phyloP scores from a whole-genome alignment of 2,888 invertebrate species.

The Hypsopygia costalis region DNA sequence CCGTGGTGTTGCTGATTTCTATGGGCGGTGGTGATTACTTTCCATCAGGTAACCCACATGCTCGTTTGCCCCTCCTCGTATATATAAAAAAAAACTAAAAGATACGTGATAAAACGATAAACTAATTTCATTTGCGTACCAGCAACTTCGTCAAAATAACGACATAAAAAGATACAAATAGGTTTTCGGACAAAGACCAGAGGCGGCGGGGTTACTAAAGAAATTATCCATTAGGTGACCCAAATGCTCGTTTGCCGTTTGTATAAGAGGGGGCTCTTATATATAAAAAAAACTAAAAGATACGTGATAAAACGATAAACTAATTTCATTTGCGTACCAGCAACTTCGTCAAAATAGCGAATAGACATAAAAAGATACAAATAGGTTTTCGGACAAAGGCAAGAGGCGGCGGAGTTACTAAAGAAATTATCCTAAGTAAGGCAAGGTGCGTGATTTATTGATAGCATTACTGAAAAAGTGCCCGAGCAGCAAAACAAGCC shows the following conservation, averaged over 20 bases:
- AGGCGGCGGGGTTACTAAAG: too few species aligned
- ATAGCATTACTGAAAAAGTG: conserved; percentile 55
- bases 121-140: conserved; percentile 1
- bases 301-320: neutral
- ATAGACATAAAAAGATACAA: conserved; percentile 31
- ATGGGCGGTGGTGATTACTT: too few species aligned
- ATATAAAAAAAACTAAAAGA: too few species aligned
- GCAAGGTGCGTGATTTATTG: conserved; percentile 71
- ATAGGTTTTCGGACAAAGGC: conserved; percentile 46
- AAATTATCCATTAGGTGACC: too few species aligned
- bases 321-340: conserved; percentile 1
- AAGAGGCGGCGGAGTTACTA: conserved; percentile 33
- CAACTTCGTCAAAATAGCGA: too few species aligned
- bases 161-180: conserved; percentile 37
- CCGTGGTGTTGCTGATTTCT: too few species aligned
- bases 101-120: neutral
- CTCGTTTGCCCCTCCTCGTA: too few species aligned
- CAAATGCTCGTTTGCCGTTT: too few species aligned
- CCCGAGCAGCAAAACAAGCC: conserved; percentile 57
- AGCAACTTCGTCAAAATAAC: too few species aligned
- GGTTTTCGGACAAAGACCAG: conserved; percentile 42
- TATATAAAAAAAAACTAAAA: too few species aligned
- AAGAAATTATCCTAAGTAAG: conserved; percentile 59
- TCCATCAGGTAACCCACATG: too few species aligned
- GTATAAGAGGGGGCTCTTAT: too few species aligned